Base-by-base conservation (phyloP, 2,797 vertebrate species). In the Percopsis omiscomaycus region DNA sequence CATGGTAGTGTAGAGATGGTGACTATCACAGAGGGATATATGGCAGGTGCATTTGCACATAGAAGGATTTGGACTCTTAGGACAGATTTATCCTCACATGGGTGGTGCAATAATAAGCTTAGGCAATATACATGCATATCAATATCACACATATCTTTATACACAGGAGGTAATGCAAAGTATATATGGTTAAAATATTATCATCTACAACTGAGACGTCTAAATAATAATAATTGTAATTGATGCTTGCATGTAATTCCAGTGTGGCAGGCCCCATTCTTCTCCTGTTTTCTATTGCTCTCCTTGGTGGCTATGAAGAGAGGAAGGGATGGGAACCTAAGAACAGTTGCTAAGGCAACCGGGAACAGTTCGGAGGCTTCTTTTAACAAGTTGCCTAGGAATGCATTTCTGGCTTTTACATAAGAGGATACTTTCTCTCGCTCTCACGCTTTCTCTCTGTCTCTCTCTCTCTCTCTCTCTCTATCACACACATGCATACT, bases 331-430 rank as follows among this genome's bases (percentile, higher is more conserved):
- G 78, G 76, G 74, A 83, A 79, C 80, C 77, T 82, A 67, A 68
- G 75, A 79, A 73, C 2, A 27, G 88, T 91, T 90, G 84, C 86
- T 52, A 87, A 16, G 65, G 86, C 81, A 88, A 90, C 90, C 71
- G 46, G 61, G 76, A 71, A 74, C 75, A 57, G 74, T 78, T 86
- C 87, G 76, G 84, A 87, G 83, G 84, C 81, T 81, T 88, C 84
- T 75, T 85, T 74, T 80, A 80, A 84, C 81, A 87, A 87, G 80
- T 85, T 87, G 81, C 79, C 82, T 73, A 82, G 78, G 81, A 89
- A 89, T 87, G 81, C 86, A 78, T 80, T 75, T 59, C 73, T 79
- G 49, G 73, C 64, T 79, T 81, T 90, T 90, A 87, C 88, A 81
- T 90, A 89, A 89, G 82, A 82, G 56, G 71, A 46, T 73, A 45